Conservation (phyloP, 2,888 invertebrate genomes). For the Drosophila anomelani region DNA sequence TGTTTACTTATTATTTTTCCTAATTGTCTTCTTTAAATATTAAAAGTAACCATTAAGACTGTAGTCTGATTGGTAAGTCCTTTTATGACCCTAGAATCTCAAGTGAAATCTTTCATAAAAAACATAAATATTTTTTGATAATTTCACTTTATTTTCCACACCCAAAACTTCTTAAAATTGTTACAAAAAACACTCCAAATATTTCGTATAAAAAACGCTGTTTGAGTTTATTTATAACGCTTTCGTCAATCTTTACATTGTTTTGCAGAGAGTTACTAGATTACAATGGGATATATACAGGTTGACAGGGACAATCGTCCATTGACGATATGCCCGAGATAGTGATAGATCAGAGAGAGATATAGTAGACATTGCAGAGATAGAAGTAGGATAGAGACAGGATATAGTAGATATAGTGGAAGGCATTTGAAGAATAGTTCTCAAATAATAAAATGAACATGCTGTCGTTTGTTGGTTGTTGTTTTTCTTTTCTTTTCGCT, state of each 20-base stretch:
- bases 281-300: slow-evolving; percentile 53
- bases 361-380: slow-evolving; percentile 17
- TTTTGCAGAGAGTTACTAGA: slow-evolving; percentile 71
- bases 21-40: too few species aligned
- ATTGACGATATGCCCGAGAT: slow-evolving; percentile 20
- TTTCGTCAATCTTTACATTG: slow-evolving; percentile 81
- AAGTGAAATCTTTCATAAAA: too few species aligned
- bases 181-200: slow-evolving; percentile 5
- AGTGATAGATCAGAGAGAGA: slow-evolving; percentile 27
- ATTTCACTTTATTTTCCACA: not conserved
- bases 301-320: slow-evolving; percentile 18
- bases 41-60: too few species aligned
- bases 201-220: slow-evolving; percentile 73
- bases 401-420: slow-evolving; percentile 12
- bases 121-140: not conserved
- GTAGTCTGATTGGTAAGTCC: too few species aligned
- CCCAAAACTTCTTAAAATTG: not conserved
- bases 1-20: too few species aligned
- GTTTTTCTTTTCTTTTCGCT: slow-evolving; percentile 37
- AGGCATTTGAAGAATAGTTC: slow-evolving; percentile 57
- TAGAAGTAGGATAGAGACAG: slow-evolving; percentile 2
- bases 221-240: slow-evolving; percentile 76
- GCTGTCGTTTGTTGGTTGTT: slow-evolving; percentile 68
- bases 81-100: too few species aligned
- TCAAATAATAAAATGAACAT: slow-evolving; percentile 76